phyloP scores from a whole-genome alignment of 2,113 vertebrate genomes.

The Aix galericulata region DNA sequence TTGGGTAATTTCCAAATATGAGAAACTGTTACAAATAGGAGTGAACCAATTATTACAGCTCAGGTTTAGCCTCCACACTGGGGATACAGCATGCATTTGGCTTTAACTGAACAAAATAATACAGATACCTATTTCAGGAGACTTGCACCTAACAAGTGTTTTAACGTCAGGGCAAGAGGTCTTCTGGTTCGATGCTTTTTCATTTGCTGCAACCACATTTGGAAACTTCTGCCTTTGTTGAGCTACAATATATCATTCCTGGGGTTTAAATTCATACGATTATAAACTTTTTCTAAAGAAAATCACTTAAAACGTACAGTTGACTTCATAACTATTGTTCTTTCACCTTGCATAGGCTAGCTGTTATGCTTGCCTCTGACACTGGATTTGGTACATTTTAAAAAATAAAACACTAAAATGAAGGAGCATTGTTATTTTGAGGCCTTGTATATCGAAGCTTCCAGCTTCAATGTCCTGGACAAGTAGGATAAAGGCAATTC shows the following conservation, averaged over 20 bases:
- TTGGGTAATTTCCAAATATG: neutral
- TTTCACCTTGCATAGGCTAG: neutral
- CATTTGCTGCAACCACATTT: neutral
- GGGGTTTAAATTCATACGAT: neutral
- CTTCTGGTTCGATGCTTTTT: neutral
- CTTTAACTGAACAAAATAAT: neutral
- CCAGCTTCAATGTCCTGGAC: neutral
- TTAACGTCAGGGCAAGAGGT: neutral
- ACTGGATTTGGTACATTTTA: neutral
- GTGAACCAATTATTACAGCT: neutral
- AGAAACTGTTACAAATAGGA: neutral
- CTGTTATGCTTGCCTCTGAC: neutral
- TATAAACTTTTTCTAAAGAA: neutral
- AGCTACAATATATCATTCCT: neutral
- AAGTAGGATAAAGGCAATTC: neutral
- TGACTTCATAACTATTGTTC: neutral
- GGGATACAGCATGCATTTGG: neutral
- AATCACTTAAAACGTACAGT: neutral
- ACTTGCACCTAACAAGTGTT: fast-evolving
- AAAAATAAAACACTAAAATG: neutral
- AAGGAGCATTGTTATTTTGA: neutral
- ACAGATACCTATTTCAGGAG: fast-evolving
- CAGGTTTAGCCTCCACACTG: neutral
- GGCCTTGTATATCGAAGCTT: neutral
- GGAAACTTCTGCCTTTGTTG: neutral